Percentiles rank a stretch among this genome's conserved stretches.
Conservation (phyloP, 2,113 vertebrate genomes). For the Hippocampus barbouri region DNA sequence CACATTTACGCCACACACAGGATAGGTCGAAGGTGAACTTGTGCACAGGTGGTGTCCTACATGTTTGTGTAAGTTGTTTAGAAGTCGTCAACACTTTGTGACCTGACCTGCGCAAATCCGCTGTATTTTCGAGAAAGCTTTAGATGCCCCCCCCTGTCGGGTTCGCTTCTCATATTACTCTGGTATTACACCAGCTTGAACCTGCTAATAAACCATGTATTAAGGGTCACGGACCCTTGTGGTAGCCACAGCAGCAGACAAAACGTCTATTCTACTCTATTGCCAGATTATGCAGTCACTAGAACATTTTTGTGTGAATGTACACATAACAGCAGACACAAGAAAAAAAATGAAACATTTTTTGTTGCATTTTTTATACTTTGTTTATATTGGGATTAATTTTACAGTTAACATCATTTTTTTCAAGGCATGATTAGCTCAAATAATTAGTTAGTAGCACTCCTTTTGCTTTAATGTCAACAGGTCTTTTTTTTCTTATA, state of each 20-base stretch:
- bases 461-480: background rate
- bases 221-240: background rate
- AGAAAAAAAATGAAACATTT: background rate
- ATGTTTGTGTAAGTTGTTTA: slow-evolving; percentile 4
- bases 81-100: slow-evolving; percentile 4
- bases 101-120: background rate
- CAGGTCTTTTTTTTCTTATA: too few species aligned
- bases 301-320: background rate
- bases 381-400: background rate
- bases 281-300: background rate
- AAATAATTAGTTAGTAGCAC: background rate
- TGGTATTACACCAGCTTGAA: background rate
- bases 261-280: background rate
- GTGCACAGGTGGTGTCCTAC: slow-evolving; percentile 2
- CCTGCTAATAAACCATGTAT: background rate
- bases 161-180: background rate
- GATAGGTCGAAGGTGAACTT: slow-evolving; percentile 4
- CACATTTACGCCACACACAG: slow-evolving; percentile 2
- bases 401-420: background rate
- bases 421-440: background rate
- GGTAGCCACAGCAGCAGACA: background rate
- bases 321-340: background rate
- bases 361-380: background rate
- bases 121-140: background rate
- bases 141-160: background rate